These are phyloP conservation scores for Pluvialis apricaria DNA, from an alignment of 2,113 vertebrate species.

Conservation along the genomic window DNA sequence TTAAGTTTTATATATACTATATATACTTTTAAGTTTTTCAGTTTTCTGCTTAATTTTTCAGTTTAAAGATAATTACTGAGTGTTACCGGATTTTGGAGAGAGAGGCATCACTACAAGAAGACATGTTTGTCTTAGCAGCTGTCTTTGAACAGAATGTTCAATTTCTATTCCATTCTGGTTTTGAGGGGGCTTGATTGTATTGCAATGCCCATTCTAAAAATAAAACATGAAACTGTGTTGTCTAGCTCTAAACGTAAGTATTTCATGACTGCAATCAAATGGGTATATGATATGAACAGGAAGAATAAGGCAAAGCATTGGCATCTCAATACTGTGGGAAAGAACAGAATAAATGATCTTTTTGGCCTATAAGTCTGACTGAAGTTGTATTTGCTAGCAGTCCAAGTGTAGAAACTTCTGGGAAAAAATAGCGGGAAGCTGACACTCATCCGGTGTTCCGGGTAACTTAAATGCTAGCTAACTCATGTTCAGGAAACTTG, in stretches of 20 bases:
- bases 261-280: not conserved
- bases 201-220: not conserved
- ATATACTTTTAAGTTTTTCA: not conserved
- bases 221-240: not conserved
- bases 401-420: not conserved
- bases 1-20: not conserved
- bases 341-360: not conserved
- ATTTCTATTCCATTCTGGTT: not conserved
- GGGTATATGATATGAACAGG: not conserved
- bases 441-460: not conserved
- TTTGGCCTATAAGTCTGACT: not conserved
- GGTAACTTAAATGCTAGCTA: not conserved
- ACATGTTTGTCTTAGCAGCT: not conserved
- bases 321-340: constrained; percentile 6
- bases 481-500: not conserved
- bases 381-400: not conserved
- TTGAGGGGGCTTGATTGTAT: not conserved
- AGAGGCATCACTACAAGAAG: not conserved
- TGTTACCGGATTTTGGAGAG: not conserved
- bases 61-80: not conserved
- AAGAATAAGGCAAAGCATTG: not conserved
- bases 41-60: not conserved
- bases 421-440: constrained; percentile 9
- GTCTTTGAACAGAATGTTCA: not conserved
- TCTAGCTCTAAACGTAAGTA: not conserved